phyloP scores from a whole-genome alignment of 2,888 invertebrate species.

The Lochmaea capreae region DNA sequence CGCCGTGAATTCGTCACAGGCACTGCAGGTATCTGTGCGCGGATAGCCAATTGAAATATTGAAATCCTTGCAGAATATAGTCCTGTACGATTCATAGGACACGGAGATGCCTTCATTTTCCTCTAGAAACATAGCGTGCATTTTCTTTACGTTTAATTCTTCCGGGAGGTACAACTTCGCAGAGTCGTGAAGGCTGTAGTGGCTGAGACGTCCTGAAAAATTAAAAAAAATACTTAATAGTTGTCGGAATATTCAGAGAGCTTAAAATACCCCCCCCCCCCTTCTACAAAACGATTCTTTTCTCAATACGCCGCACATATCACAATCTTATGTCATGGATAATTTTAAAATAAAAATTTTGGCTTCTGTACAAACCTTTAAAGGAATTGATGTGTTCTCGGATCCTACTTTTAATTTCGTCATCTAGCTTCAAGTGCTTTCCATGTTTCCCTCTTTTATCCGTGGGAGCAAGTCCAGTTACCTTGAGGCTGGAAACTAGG shows the following conservation, averaged over 20 bases:
- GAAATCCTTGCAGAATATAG: constrained; percentile 47
- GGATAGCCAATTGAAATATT: constrained; percentile 54
- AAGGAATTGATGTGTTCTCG: constrained; percentile 39
- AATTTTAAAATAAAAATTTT: no score
- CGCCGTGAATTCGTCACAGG: constrained; percentile 39
- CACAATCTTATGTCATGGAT: no score
- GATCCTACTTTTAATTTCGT: constrained; percentile 29
- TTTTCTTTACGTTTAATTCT: constrained; percentile 40
- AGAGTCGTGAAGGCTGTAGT: constrained; percentile 42
- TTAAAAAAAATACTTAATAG: not conserved
- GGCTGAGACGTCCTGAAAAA: constrained; percentile 25
- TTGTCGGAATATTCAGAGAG: not conserved
- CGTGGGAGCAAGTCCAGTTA: constrained; percentile 20
- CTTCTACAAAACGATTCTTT: no score
- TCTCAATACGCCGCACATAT: no score
- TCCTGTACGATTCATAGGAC: constrained; percentile 50
- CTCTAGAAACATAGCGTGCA: constrained; percentile 41
- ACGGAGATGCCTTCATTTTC: constrained; percentile 31
- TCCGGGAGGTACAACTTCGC: constrained; percentile 38
- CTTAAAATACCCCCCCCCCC: no score
- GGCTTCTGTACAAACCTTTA: constrained; percentile 23
- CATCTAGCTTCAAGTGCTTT: constrained; percentile 30
- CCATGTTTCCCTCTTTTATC: constrained; percentile 39
- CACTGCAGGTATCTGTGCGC: constrained; percentile 49
- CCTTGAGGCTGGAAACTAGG: constrained; percentile 27